These are phyloP conservation scores for Pelecanoides urinatrix DNA, from an alignment of 2,113 vertebrate species.

Conservation along the genomic window DNA sequence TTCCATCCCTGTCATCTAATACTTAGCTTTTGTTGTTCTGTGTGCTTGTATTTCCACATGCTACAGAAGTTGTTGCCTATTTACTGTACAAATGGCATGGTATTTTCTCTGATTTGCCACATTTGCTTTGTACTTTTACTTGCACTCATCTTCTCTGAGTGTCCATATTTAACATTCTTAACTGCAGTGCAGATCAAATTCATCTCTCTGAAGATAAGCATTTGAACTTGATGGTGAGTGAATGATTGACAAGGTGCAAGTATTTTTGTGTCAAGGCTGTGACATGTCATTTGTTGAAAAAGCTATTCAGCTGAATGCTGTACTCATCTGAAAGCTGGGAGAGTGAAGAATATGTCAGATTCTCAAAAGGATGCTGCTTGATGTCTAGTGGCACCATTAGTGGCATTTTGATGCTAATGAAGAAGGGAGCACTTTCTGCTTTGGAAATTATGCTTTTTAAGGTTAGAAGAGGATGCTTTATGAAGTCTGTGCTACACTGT, in stretches of 20 bases:
- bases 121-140: constrained; percentile 7
- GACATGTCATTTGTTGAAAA: constrained; percentile 62
- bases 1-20: not conserved
- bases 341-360: constrained; percentile 16
- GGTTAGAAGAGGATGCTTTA: constrained; percentile 1
- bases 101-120: constrained; percentile 22
- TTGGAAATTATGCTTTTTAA: constrained; percentile 23
- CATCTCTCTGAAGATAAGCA: constrained; percentile 22
- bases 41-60: not conserved
- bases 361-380: constrained; percentile 26
- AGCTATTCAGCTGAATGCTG: constrained; percentile 35
- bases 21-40: not conserved
- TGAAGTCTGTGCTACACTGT: not conserved
- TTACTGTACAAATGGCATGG: not conserved
- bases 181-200: constrained; percentile 26
- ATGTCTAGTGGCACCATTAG: constrained; percentile 43
- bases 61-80: not conserved
- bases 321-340: constrained; percentile 24
- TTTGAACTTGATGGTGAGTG: constrained; percentile 47
- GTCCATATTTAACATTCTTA: constrained; percentile 22
- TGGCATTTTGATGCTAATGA: constrained; percentile 60
- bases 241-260: constrained; percentile 64
- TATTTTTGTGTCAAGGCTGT: constrained; percentile 59
- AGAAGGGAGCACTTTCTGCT: constrained; percentile 24
- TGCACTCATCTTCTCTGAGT: not conserved